Evolutionary conservation across 2,797 vertebrate genomes (phyloP), one percentile per base, ranked within the genome.

Genomic region (Hydrocynus forskahlii): DNA sequence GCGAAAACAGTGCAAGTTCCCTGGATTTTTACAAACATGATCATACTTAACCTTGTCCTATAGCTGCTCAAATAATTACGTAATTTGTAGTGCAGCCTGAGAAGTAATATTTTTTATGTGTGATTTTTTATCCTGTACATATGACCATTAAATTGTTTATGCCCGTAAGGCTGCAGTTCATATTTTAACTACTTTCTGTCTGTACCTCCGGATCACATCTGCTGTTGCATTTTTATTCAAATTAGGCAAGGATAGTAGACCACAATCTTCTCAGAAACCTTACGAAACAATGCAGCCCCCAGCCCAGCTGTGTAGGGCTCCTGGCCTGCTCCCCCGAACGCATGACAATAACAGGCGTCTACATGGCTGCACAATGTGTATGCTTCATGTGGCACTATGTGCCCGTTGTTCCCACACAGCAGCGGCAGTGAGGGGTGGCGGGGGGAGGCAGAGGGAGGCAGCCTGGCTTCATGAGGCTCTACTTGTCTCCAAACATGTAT

Each of bases 401-500:
- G 81, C 79, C 81, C 60, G 77, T 93, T 93, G 90, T 93, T 93
- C 91, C 92, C 90, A 92, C 92, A 88, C 88, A 88, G 35, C 83
- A 84, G 72, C 38, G 64, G 52, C 40, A 40, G 60, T 50, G 70
- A 67, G 67, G 57, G 50, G 10, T 60, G 70, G n/a, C 14, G 29
- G 38, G 64, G 38, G 62, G 23, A 40, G 21, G 35, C 21, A 21
- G 50, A 74, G 70, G 62, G 54, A 75, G 52, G 57, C 68, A 40
- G 67, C 3, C 17, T 23, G 40, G 63, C 50, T 77, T 81, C 14
- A 70, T 75, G 75, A 81, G 50, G 73, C 40, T 79, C 60, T 79
- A 8, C 29, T 83, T 75, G 45, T 72, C 59, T 84, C 78, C 55
- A 81, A 79, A 79, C 76, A 76, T 83, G 76, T 80, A 71, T 25